Percentiles rank a stretch among this genome's conserved stretches.
Evolutionary conservation across 2,888 invertebrate genomes (phyloP).

Genomic region (Xestia sexstrigata): DNA sequence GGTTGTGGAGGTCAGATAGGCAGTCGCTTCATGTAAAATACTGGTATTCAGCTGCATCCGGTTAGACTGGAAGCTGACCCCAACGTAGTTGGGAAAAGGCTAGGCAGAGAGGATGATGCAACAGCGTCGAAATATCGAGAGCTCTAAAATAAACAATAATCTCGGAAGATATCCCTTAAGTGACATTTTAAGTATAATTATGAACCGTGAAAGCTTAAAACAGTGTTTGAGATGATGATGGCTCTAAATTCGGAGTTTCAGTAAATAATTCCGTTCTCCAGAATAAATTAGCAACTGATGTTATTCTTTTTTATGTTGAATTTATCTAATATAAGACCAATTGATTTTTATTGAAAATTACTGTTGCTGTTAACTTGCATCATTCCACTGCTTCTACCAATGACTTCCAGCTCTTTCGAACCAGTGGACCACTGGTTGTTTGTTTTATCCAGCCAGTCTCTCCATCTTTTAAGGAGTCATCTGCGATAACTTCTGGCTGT

Average conservation of each 20-base stretch:
- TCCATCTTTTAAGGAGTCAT: background rate
- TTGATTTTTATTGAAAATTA: background rate
- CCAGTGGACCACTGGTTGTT: background rate
- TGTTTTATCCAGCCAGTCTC: background rate
- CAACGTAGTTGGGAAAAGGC: too few species aligned
- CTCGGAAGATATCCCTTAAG: too few species aligned
- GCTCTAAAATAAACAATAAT: too few species aligned
- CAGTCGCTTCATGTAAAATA: too few species aligned
- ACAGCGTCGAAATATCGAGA: too few species aligned
- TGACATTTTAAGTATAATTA: too few species aligned
- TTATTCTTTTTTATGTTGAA: background rate
- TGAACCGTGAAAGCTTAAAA: too few species aligned
- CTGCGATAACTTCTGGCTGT: background rate
- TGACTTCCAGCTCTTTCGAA: background rate
- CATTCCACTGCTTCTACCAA: background rate
- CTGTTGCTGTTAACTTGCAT: background rate
- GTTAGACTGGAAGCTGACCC: too few species aligned
- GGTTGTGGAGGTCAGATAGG: too few species aligned
- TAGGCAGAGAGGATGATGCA: too few species aligned
- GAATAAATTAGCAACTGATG: background rate
- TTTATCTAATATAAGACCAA: background rate
- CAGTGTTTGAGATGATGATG: too few species aligned
- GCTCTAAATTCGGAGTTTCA: background rate
- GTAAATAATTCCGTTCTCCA: background rate
- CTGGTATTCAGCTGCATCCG: too few species aligned